Evolutionary conservation across 2,797 vertebrate species (phyloP).

Genomic region (Fistularia commersonii): DNA sequence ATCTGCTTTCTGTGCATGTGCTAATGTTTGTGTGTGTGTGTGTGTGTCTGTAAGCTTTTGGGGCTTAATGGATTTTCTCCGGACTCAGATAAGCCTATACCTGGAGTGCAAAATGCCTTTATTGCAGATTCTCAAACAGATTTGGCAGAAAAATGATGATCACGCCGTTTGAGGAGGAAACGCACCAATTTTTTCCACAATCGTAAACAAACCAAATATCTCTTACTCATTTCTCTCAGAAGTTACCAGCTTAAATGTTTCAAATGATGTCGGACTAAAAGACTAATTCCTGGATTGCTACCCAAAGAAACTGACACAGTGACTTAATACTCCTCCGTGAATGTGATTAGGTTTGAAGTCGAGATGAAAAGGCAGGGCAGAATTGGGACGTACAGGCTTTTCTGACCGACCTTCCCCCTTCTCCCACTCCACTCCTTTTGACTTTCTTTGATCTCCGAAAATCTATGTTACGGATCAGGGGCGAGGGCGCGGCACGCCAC

Average conservation of each 20-base stretch:
- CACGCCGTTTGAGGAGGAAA: constrained; percentile 1
- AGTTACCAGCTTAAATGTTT: background rate
- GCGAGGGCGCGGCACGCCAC: constrained; percentile 11
- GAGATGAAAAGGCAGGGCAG: constrained; percentile 35
- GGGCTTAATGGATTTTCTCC: constrained; percentile 39
- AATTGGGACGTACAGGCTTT: constrained; percentile 6
- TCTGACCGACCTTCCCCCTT: constrained; percentile 26
- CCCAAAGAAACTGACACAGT: constrained; percentile 14
- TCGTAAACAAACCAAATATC: background rate
- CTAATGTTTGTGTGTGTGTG: background rate
- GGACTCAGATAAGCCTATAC: constrained; percentile 33
- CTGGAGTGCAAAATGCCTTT: constrained; percentile 26
- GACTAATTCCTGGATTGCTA: constrained; percentile 11
- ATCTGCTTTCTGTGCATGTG: constrained; percentile 23
- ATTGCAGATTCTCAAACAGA: constrained; percentile 40
- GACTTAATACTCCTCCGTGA: constrained; percentile 4
- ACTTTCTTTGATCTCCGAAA: constrained; percentile 49
- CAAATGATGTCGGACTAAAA: constrained; percentile 1
- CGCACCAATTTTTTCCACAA: background rate
- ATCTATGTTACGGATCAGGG: constrained; percentile 22
- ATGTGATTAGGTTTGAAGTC: constrained; percentile 36
- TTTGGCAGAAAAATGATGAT: constrained; percentile 26
- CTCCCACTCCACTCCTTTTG: constrained; percentile 12
- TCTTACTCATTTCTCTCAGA: too few species aligned
- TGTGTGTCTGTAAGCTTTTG: constrained; percentile 4